These are phyloP conservation scores for Sibirionetta formosa DNA, from an alignment of 2,797 vertebrate species.

Conservation along the genomic window DNA sequence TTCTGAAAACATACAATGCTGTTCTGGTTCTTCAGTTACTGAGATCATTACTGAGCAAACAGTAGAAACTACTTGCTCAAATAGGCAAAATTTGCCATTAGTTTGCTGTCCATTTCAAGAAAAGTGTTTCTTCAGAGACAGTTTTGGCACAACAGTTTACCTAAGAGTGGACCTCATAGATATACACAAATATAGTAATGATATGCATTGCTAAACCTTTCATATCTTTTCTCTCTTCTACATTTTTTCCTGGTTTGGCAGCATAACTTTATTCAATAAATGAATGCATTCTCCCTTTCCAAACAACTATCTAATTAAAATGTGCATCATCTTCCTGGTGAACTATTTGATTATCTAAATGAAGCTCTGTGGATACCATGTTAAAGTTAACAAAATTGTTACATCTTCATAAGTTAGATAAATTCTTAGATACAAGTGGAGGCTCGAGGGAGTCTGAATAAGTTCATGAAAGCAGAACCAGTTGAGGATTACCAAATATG, in stretches of 20 bases:
- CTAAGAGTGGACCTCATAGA: background rate
- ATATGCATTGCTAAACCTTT: background rate
- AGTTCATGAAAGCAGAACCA: background rate
- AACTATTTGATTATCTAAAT: background rate
- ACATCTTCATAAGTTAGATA: background rate
- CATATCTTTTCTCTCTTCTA: background rate
- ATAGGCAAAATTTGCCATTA: background rate
- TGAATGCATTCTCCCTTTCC: background rate
- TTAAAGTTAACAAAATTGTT: background rate
- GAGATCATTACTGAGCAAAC: background rate
- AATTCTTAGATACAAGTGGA: background rate
- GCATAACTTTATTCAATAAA: background rate
- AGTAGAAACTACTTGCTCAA: background rate
- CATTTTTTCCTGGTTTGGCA: background rate
- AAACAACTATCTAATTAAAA: background rate
- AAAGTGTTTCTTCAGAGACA: background rate
- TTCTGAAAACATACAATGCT: fast-evolving
- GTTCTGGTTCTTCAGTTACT: background rate
- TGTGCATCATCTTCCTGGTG: background rate
- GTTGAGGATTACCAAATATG: background rate
- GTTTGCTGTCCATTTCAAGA: background rate
- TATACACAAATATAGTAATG: background rate
- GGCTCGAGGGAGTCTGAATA: background rate
- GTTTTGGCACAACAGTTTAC: background rate
- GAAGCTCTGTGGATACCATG: background rate